A percentile compares a stretch with the other conserved stretches of the same genome.
phyloP scores from a whole-genome alignment of 92 coral and sea anemone genomes.

The Porites rus region DNA sequence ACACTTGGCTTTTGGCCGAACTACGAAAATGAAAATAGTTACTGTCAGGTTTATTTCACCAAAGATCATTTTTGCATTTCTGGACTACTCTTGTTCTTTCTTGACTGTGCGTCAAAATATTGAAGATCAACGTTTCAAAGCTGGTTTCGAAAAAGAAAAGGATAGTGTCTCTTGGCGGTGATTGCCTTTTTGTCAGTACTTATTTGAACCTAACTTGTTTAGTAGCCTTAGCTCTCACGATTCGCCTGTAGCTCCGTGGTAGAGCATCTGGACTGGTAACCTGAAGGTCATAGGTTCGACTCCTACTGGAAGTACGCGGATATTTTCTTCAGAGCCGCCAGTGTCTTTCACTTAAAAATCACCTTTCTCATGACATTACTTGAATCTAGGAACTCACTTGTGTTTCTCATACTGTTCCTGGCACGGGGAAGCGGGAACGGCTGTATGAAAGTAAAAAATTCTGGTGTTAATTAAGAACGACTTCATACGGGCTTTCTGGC shows the following conservation, averaged over 20 bases:
- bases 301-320: no score
- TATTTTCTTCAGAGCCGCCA: neutral
- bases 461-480: neutral
- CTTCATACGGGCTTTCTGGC: neutral
- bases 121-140: no score
- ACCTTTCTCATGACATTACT: neutral
- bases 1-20: conserved; percentile 21
- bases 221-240: no score
- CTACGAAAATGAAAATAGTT: neutral
- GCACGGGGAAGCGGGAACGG: neutral
- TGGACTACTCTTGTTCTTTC: neutral
- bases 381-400: neutral
- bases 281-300: no score
- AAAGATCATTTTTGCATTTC: neutral
- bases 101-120: neutral
- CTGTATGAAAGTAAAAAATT: neutral
- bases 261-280: no score
- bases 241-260: no score
- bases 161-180: neutral
- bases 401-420: conserved; percentile 14
- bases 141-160: neutral
- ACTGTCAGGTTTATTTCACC: neutral
- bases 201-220: no score
- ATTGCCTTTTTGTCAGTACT: no score
- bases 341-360: neutral